Conservation (phyloP, 1,140 invertebrate genomes). For the Arctopsyche grandis region DNA sequence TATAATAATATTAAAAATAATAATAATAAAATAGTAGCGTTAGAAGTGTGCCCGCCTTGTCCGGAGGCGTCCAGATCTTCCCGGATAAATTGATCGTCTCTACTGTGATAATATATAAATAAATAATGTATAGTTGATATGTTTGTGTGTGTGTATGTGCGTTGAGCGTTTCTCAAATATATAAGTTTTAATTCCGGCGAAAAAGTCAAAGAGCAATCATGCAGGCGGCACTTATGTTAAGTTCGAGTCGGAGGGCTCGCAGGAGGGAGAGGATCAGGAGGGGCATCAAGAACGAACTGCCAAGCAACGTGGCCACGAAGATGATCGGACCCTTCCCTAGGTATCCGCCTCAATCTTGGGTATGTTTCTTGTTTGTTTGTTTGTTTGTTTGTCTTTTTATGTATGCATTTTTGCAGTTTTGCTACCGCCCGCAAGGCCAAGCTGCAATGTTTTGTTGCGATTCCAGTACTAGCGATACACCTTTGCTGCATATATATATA, state of each 20-base stretch:
- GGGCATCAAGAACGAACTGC: slow-evolving; percentile 79
- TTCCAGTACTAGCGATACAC: no score
- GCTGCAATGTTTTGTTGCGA: no score
- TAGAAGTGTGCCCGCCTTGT: neutral
- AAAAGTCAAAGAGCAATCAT: slow-evolving; percentile 69
- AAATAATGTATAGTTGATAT: slow-evolving; percentile 23
- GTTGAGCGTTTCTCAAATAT: slow-evolving; percentile 34
- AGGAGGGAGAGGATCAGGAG: slow-evolving; percentile 77
- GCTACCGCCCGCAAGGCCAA: neutral
- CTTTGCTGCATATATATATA: no score
- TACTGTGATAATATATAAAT: slow-evolving; percentile 9
- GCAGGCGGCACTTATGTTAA: slow-evolving; percentile 90
- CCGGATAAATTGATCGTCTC: slow-evolving; percentile 4
- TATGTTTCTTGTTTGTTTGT: slow-evolving; percentile 62
- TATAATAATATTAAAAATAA: neutral
- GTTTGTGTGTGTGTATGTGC: slow-evolving; percentile 53
- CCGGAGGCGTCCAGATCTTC: slow-evolving; percentile 17
- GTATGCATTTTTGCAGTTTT: neutral
- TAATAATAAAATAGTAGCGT: neutral
- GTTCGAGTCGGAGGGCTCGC: slow-evolving; percentile 83
- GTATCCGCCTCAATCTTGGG: slow-evolving; percentile 83
- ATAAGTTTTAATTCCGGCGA: neutral
- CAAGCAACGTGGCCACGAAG: slow-evolving; percentile 85
- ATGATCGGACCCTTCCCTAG: slow-evolving; percentile 84
- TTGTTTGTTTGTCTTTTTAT: neutral